Evolutionary conservation across 2,113 vertebrate genomes (phyloP), one percentile per base, ranked within the genome.

Genomic region (Hippocampus zosterae): DNA sequence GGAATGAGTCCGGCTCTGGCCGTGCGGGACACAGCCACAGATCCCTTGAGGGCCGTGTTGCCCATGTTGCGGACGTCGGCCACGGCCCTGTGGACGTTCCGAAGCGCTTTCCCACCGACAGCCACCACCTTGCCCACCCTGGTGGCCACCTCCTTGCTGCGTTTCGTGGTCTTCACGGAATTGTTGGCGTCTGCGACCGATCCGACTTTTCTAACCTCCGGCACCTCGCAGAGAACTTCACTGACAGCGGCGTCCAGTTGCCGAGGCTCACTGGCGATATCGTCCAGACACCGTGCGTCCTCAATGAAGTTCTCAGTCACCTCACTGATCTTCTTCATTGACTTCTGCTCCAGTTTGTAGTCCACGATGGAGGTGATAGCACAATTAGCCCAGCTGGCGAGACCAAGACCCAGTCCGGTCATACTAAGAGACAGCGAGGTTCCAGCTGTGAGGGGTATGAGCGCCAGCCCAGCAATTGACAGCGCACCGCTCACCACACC

Each of bases 361-460:
- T 85, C 83, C 6, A 84, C 77, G 6, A 29, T 42, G 0, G 83
- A 74, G 65, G 85, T 86, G 33, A 87, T 78, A 0, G 0, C 0
- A 0, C 81, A 69, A 72, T 84, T 87, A 42, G 76, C 72, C 8
- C 75, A 83, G 0, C 84, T 85, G 73, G 78, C 79, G 1, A 88
- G 5, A 60, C 84, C 86, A 41, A 89, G 11, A 1, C 72, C 78
- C 0, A 80, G 0, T 0, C 85, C 88, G 0, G 81, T 55, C 65
- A 84, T 46, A 0, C 69, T 85, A 61, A 89, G 74, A 59, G 0
- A 70, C 0, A 85, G 40, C 67, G 88, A 89, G 6, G 65, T 41
- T 27, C 86, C 88, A 21, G 74, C 78, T 37, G 88, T 86, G 0
- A 88, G 18, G 33, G 88, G 88, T 7, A 75, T 78, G 8, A 88